Evolutionary conservation across 2,113 vertebrate species (phyloP).

Genomic region (Caloenas nicobarica): DNA sequence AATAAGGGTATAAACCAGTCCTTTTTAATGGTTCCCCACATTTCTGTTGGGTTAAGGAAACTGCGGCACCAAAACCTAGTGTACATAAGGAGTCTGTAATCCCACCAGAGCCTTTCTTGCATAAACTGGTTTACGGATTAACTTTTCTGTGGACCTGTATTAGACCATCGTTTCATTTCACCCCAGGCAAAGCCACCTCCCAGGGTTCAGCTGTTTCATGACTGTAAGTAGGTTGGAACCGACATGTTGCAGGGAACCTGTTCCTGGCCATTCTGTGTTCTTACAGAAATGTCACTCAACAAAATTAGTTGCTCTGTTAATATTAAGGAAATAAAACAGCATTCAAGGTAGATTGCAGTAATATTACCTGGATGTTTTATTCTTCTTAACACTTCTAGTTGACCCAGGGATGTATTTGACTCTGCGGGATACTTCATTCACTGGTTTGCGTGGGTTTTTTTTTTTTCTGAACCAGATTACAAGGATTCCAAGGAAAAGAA

Average conservation of each 20-base stretch:
- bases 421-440: neutral
- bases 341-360: neutral
- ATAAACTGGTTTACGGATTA: neutral
- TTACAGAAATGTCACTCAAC: neutral
- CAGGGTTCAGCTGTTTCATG: neutral
- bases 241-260: neutral
- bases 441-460: neutral
- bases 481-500: conserved; percentile 91
- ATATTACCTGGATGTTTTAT: neutral
- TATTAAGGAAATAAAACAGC: neutral
- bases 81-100: neutral
- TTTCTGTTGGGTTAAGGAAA: neutral
- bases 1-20: neutral
- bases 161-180: neutral
- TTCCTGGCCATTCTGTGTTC: neutral
- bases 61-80: neutral
- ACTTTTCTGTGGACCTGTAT: neutral
- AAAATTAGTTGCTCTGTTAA: neutral
- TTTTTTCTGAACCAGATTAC: conserved; percentile 74
- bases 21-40: neutral
- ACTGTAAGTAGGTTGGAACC: neutral
- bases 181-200: neutral
- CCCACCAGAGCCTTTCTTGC: neutral
- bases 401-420: neutral
- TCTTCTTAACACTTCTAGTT: neutral